Conservation (phyloP, 2,113 vertebrate species). For the Corynorhinus townsendii region DNA sequence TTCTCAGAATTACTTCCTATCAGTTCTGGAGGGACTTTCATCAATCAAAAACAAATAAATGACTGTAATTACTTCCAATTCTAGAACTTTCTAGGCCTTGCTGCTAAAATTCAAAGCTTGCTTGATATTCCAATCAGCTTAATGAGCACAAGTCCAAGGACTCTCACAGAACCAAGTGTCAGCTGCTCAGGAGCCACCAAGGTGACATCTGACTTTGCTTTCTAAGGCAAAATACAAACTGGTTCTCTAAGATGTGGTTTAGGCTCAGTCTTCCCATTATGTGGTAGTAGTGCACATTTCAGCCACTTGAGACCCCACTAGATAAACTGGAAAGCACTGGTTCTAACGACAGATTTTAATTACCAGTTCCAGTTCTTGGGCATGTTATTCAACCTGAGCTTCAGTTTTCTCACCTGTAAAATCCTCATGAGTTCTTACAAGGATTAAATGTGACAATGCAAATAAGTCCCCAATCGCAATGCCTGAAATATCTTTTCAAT, state of each 20-base stretch:
- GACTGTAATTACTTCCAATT: constrained; percentile 4
- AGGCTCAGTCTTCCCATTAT: neutral
- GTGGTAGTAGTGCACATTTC: neutral
- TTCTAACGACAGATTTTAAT: neutral
- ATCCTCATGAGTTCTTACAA: neutral
- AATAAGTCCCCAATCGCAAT: neutral
- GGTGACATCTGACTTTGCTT: neutral
- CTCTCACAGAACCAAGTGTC: neutral
- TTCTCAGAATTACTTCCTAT: constrained; percentile 35
- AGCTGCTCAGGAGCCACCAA: constrained; percentile 23
- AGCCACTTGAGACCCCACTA: constrained; percentile 6
- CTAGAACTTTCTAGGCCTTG: constrained; percentile 33
- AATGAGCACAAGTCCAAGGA: neutral
- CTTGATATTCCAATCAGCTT: constrained; percentile 9
- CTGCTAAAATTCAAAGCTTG: constrained; percentile 27
- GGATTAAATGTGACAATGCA: neutral
- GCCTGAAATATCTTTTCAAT: constrained; percentile 1
- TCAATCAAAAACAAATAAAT: constrained; percentile 15
- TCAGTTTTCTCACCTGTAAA: constrained; percentile 28
- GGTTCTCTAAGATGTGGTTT: neutral
- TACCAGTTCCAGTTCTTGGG: neutral
- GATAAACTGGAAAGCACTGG: neutral
- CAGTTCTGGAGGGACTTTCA: neutral
- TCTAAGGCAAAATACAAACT: constrained; percentile 18
- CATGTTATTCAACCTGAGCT: constrained; percentile 40